These are phyloP conservation scores for Nasonovia ribisnigri DNA, from an alignment of 2,888 invertebrate species.

Conservation along the genomic window DNA sequence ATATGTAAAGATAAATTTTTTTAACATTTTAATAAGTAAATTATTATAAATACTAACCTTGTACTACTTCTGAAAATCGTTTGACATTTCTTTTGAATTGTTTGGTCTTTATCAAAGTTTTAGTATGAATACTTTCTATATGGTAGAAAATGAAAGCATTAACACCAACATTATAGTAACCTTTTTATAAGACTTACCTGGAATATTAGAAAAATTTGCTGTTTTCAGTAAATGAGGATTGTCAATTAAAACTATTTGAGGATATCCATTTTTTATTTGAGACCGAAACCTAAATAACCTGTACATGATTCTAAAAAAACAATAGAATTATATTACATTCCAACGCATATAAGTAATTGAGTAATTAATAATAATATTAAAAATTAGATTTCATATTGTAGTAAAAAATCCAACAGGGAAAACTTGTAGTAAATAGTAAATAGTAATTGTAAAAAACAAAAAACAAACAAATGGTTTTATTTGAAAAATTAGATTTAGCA, in stretches of 20 bases:
- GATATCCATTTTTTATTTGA: constrained; percentile 44
- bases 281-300: constrained; percentile 51
- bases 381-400: not conserved
- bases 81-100: constrained; percentile 72
- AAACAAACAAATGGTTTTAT: not conserved
- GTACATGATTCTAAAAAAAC: constrained; percentile 37
- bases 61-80: constrained; percentile 78
- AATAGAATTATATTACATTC: constrained; percentile 27
- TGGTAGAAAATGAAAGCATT: constrained; percentile 15
- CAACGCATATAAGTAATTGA: not conserved
- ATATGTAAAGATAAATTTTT: not conserved
- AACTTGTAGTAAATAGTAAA: not conserved
- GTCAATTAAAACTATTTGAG: constrained; percentile 24
- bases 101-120: constrained; percentile 57
- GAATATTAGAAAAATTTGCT: constrained; percentile 23
- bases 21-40: constrained; percentile 48
- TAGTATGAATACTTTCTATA: constrained; percentile 47
- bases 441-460: not conserved
- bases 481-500: constrained; percentile 24
- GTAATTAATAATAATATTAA: not conserved
- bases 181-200: not conserved
- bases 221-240: not conserved
- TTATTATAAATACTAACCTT: constrained; percentile 73
- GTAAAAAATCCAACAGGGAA: not conserved
- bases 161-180: not conserved